These are phyloP conservation scores for Falcaria lacertinaria DNA, from an alignment of 2,888 invertebrate species.

Conservation along the genomic window DNA sequence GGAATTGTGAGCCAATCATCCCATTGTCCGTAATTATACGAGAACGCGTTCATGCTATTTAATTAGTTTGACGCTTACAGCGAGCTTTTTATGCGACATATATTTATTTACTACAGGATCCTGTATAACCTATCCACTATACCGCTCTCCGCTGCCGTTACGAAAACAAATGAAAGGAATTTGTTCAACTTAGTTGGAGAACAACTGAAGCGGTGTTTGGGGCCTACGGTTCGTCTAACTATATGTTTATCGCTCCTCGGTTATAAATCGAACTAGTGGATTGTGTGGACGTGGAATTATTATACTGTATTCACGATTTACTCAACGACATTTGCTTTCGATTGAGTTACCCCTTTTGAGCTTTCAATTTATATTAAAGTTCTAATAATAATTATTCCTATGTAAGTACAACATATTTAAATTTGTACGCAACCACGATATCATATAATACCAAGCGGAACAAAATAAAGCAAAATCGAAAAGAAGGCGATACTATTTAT, in stretches of 20 bases:
- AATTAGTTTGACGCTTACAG: constrained; percentile 24
- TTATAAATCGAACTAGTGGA: constrained; percentile 44
- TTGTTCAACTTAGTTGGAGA: constrained; percentile 51
- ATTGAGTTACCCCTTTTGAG: constrained; percentile 20
- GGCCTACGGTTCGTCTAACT: constrained; percentile 31
- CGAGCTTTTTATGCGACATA: constrained; percentile 9
- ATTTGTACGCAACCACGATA: too few relatives aligned
- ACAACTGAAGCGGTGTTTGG: constrained; percentile 35
- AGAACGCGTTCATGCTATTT: constrained; percentile 22
- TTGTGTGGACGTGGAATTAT: constrained; percentile 39
- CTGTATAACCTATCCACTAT: constrained; percentile 33
- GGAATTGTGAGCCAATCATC: background rate
- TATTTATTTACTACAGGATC: constrained; percentile 14
- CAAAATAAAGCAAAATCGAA: too few relatives aligned
- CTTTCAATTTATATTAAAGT: background rate
- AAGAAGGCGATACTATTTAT: too few relatives aligned
- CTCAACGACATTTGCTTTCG: constrained; percentile 19
- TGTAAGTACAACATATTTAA: too few relatives aligned
- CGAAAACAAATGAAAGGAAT: constrained; percentile 58
- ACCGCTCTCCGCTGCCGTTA: constrained; percentile 37
- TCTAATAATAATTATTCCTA: too few relatives aligned
- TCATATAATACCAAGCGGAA: too few relatives aligned
- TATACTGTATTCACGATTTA: constrained; percentile 29
- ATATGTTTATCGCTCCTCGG: constrained; percentile 47
- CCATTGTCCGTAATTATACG: constrained; percentile 15